Evolutionary conservation across 2,113 vertebrate species (phyloP), one percentile per base, ranked within the genome.

Genomic region (Anseranas semipalmata): DNA sequence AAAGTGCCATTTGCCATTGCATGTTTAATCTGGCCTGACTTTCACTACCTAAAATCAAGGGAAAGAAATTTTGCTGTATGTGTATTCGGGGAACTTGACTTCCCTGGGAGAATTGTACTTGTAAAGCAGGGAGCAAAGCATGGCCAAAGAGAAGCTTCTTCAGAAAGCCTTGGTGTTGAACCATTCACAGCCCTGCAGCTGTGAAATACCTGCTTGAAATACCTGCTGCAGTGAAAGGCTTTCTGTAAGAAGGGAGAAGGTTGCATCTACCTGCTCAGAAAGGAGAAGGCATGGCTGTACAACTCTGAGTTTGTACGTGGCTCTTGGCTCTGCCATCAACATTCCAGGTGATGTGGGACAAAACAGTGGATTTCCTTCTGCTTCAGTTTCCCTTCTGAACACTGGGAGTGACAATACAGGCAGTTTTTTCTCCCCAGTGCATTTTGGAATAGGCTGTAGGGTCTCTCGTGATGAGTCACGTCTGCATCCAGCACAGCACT

Each of bases 391-490:
- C 7, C 12, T 46, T 85, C 32, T 50, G 43, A 18, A 28, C 59
- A 17, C 2, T 4, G 50, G 15, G 8, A 68, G 12, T 58, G 33
- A 48, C 22, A 22, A 15, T 37, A 14, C 12, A 83, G 53, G 3
- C 10, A 4, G 32, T 55, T 48, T 39, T n/a, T 39, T 33, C 37
- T 66, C 39, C 20, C 2, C 0, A 1, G 1, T 39, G 46, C 45
- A 32, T 73, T 94, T 46, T 52, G 35, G 13, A 35, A 15, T 5
- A 2, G 48, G 28, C 60, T 82, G 28, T 15, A 68, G 8, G 5
- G n/a, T 18, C 10, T 16, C 62, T 63, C 32, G n/a, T 24, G 53
- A 25, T 18, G 28, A 18, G 15, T 17, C 46, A 7, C 15, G 10
- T 13, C 37, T 82, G 19, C 21, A 7, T 25, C 41, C 37, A 58